Evolutionary conservation across 2,797 vertebrate species (phyloP), one percentile per base, ranked within the genome.

Genomic region (Paramormyrops hopkinsi): DNA sequence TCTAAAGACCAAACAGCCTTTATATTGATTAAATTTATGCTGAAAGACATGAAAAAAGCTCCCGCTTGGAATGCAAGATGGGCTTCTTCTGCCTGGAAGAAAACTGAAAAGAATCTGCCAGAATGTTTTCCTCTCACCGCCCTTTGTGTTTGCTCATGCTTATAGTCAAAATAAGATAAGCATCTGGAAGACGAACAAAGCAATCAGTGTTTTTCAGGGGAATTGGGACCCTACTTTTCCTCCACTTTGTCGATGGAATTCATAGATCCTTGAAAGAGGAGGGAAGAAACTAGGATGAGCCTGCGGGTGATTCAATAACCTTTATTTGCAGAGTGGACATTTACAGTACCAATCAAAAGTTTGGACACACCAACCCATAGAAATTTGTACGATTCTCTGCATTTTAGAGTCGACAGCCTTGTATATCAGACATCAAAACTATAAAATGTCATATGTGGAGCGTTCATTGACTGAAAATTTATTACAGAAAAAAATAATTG

Each of bases 161-260:
- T n/a, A 85, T 76, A 84, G 82, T 12, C 29, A 89, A 59, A 62
- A 82, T 91, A 87, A 82, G 85, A 29, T 86, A 88, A 86, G 62
- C n/a, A 86, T 91, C 89, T 50, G 56, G 89, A 79, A 82, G 90
- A 87, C 25, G 1, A 73, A 90, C 90, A 90, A 92, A 92, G 89
- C 91, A 92, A 92, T 90, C 89, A 89, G 88, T 48, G 86, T 83
- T 65, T 76, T 90, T 93, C 92, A 93, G 88, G 85, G 76, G 59
- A 92, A 90, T 50, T 37, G 4, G 53, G 41, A 87, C 88, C 94
- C 92, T 92, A 92, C 82, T 94, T 93, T 92, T 93, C 91, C 92
- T 89, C 92, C 93, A 94, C 91, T 92, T 93, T 91, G 65, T 79
- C 79, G 82, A 88, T 73, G 92, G 92, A 92, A 89, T 85, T 82